Conservation (phyloP, 2,797 vertebrate species). For the Carduelis carduelis region DNA sequence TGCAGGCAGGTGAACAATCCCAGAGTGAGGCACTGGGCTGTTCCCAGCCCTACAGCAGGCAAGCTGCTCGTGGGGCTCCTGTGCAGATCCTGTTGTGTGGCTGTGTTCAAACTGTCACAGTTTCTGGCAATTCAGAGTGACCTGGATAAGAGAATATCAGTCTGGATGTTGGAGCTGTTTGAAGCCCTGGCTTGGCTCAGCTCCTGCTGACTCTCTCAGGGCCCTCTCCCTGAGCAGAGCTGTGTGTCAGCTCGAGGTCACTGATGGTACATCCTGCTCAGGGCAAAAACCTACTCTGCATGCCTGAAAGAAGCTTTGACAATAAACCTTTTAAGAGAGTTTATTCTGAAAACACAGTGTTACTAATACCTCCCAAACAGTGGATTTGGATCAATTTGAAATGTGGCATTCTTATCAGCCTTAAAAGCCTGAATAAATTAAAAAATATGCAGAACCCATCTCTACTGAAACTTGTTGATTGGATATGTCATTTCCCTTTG, state of each 20-base stretch:
- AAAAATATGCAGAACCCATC: slow-evolving; percentile 46
- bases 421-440: slow-evolving; percentile 40
- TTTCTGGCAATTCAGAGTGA: neutral
- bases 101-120: neutral
- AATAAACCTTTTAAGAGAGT: slow-evolving; percentile 37
- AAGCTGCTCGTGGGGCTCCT: neutral
- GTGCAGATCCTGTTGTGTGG: neutral
- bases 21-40: neutral
- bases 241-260: neutral
- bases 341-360: slow-evolving; percentile 21
- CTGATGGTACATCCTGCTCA: neutral
- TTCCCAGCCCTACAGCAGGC: neutral
- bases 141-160: neutral
- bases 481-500: slow-evolving; percentile 10
- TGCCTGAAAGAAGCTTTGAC: slow-evolving; percentile 43
- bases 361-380: slow-evolving; percentile 26
- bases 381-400: slow-evolving; percentile 20
- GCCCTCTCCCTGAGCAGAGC: neutral
- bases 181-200: neutral
- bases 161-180: neutral
- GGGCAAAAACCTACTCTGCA: slow-evolving; percentile 21
- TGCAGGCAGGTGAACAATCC: neutral
- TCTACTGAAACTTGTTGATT: slow-evolving; percentile 37
- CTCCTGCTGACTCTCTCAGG: neutral
- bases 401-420: neutral